These are phyloP conservation scores for Sus cebifrons DNA, from an alignment of 2,797 vertebrate species.

Conservation along the genomic window DNA sequence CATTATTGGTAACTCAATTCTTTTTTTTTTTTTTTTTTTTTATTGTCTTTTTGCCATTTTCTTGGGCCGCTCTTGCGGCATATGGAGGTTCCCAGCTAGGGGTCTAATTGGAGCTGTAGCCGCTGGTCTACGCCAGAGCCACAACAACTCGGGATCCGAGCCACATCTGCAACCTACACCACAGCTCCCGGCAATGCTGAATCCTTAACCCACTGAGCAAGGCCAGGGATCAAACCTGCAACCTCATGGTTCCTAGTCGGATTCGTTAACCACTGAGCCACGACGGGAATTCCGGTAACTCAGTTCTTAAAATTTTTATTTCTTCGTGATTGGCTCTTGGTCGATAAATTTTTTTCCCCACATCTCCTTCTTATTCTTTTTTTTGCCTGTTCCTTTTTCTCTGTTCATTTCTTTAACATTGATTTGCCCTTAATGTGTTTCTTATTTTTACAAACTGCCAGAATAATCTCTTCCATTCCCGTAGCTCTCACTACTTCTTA, in stretches of 20 bases:
- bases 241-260: too few relatives aligned
- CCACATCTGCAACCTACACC: too few relatives aligned
- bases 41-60: too few relatives aligned
- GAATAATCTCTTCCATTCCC: neutral
- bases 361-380: neutral
- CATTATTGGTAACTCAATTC: slow-evolving; percentile 7
- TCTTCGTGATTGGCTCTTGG: neutral
- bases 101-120: too few relatives aligned
- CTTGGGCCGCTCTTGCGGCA: too few relatives aligned
- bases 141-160: too few relatives aligned
- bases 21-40: neutral
- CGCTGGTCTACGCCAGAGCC: too few relatives aligned
- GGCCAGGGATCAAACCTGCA: too few relatives aligned
- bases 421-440: neutral
- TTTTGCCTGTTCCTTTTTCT: neutral
- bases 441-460: slow-evolving; percentile 10
- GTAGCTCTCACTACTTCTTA: neutral
- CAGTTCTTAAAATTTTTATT: neutral
- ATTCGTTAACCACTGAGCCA: too few relatives aligned
- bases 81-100: too few relatives aligned
- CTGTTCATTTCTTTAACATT: neutral
- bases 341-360: neutral
- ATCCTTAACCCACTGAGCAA: too few relatives aligned
- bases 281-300: neutral
- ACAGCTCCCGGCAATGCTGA: too few relatives aligned